Base-by-base conservation (phyloP, 2,888 invertebrate genomes). In the Eristalinus sepulchralis region DNA sequence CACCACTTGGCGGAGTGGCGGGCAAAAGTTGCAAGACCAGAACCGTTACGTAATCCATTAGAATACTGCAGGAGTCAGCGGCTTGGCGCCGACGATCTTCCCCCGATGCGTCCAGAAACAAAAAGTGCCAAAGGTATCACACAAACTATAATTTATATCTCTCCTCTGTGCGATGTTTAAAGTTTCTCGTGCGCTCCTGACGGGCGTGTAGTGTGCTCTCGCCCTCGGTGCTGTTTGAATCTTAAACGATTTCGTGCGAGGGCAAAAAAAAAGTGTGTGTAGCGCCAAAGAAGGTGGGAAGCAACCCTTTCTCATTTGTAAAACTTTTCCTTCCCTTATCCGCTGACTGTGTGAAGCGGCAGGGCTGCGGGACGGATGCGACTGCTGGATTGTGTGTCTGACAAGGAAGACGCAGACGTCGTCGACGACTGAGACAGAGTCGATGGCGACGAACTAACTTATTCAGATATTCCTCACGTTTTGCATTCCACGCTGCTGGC, bases 121-220 rank as follows among this genome's bases (percentile, higher is more conserved):
- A 89, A 89, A 89, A 89, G 88, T 89, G 88, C 89, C 89, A 89
- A 89, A 89, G 89, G 89, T 89, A 89, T 89, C 89, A 89, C 89
- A 88, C 89, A 89, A 89, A 88, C 89, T 89, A 88, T 89, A 89
- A 89, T 89, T 89, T 89, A 89, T 89, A 88, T 88, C 88, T 88
- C 47, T 47, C 47, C 47, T 47, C 87, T 82, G 79, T 88, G 88
- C 88, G 85, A 88, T 88, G 88, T 88, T 89, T 89, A 89, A 89
- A 89, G 89, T 89, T 89, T 89, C 88, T 86, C 88, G 68, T 84
- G 81, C 73, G 79, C 83, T 78, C 71, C 72, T 80, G 71, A 76
- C 57, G 81, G 55, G 59, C 81, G 71, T 68, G 67, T 81, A 76
- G 53, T 67, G 67, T 60, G 22, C 64, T 70, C n/a, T n/a, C n/a